Evolutionary conservation across 2,113 vertebrate genomes (phyloP).

Genomic region (Sebastes schlegelii): DNA sequence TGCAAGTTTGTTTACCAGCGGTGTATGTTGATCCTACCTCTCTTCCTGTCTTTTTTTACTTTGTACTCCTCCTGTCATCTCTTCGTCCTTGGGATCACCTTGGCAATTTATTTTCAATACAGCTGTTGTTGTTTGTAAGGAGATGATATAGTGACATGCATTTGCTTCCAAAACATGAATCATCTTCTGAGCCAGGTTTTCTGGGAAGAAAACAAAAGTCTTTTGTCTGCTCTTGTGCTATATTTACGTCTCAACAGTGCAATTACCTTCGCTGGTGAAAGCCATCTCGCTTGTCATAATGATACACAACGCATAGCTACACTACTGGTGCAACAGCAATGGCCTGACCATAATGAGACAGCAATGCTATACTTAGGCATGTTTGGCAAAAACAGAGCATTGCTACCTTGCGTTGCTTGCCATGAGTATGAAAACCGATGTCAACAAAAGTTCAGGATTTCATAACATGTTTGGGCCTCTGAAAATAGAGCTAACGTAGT

Average conservation of each 20-base stretch:
- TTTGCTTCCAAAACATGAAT: conserved; percentile 66
- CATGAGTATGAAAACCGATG: conserved; percentile 54
- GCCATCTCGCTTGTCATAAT: conserved; percentile 70
- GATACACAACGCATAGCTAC: conserved; percentile 66
- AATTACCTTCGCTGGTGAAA: conserved; percentile 76
- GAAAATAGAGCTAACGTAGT: conserved; percentile 38
- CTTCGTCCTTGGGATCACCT: conserved; percentile 44
- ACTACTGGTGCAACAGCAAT: conserved; percentile 56
- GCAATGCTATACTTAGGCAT: conserved; percentile 74
- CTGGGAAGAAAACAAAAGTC: conserved; percentile 73
- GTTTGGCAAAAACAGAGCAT: conserved; percentile 72
- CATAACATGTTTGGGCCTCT: conserved; percentile 42
- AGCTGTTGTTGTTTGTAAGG: conserved; percentile 34
- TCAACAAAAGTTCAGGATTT: conserved; percentile 63
- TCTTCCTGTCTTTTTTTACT: conserved; percentile 20
- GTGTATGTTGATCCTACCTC: conserved; percentile 5
- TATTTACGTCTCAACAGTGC: conserved; percentile 75
- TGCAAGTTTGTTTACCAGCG: conserved; percentile 36
- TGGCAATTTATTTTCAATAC: conserved; percentile 23
- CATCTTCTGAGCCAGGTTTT: conserved; percentile 52
- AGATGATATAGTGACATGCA: conserved; percentile 44
- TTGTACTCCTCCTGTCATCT: conserved; percentile 26
- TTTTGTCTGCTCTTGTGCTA: conserved; percentile 64
- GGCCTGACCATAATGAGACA: conserved; percentile 80
- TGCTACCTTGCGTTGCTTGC: conserved; percentile 61